Base-by-base conservation (phyloP, 2,797 vertebrate genomes). In the Antrozous pallidus region DNA sequence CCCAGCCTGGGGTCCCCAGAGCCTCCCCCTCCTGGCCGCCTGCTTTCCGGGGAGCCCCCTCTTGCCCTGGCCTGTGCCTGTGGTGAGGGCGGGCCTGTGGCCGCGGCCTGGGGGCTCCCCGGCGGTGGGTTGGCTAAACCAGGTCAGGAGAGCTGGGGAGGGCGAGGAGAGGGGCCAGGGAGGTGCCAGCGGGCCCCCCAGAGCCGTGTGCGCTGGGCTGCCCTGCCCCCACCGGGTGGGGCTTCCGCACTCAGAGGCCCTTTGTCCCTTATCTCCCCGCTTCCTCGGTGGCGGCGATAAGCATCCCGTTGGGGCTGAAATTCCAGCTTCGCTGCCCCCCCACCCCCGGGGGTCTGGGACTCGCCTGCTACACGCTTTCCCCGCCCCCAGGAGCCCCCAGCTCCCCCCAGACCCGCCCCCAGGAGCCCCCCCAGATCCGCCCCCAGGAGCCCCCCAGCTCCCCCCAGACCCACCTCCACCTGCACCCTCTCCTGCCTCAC, bases 211-310 rank as follows among this genome's bases (percentile, higher is more conserved):
- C 82, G 79, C 49, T 9, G 8, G n/a, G 78, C 78, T 8, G n/a
- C 73, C 79, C 56, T 14, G 42, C 96, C 85, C 83, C 80, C 80
- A 63, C 86, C 80, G 93, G 95, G 94, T 96, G 84, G 87, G 93
- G 93, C 95, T 94, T 90, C 96, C 38, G 94, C 91, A 33, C 94
- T 96, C 89, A 94, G 96, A 96, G 96, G 91, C 77, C 93, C 91
- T 97, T 96, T 96, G 96, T 96, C 84, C 84, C 88, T 97, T 96
- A 96, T 97, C 96, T 58, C 79, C 49, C 82, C 54, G 80, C 87
- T 75, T 97, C 78, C 82, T 88, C 49, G 81, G 95, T 95, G 90
- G 89, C 89, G 61, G 84, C 81, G 96, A 97, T 96, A 97, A 97
- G 95, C 90, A 85, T 88, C 93, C 95, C 47, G 54, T 82, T 2